Percentiles rank a stretch among this genome's conserved stretches.
Conservation (phyloP, 2,113 vertebrate species). For the Athene noctua region DNA sequence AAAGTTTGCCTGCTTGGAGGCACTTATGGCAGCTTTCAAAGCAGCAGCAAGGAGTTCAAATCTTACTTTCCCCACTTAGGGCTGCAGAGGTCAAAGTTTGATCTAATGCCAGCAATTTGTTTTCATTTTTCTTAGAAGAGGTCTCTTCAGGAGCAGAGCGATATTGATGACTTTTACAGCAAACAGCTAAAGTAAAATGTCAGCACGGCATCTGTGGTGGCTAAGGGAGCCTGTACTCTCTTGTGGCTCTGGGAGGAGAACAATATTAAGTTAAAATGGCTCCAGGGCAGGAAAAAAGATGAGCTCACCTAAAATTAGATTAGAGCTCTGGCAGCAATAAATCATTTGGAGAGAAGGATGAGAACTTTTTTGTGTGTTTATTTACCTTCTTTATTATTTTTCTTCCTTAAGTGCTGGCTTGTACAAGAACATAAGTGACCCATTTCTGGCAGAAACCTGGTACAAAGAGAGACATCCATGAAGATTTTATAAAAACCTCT, state of each 20-base stretch:
- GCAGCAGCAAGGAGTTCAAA: not conserved
- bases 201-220: conserved; percentile 13
- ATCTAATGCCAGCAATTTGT: conserved; percentile 34
- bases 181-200: conserved; percentile 42
- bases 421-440: not conserved
- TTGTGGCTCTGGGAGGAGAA: not conserved
- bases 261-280: conserved; percentile 63
- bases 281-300: conserved; percentile 51
- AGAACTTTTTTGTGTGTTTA: not conserved
- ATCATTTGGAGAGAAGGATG: conserved; percentile 37
- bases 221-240: conserved; percentile 24
- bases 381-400: not conserved
- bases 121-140: conserved; percentile 48
- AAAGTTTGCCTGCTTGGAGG: not conserved
- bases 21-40: not conserved
- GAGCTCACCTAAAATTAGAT: conserved; percentile 66
- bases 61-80: not conserved
- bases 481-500: not conserved
- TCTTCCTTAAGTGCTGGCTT: not conserved
- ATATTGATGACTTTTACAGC: conserved; percentile 36
- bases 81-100: conserved; percentile 20
- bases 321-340: conserved; percentile 44
- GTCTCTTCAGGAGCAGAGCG: not conserved
- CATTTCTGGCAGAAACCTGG: not conserved
- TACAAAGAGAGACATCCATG: not conserved